Base-by-base conservation (phyloP, 2,888 invertebrate genomes). In the Cheilosia urbana region DNA sequence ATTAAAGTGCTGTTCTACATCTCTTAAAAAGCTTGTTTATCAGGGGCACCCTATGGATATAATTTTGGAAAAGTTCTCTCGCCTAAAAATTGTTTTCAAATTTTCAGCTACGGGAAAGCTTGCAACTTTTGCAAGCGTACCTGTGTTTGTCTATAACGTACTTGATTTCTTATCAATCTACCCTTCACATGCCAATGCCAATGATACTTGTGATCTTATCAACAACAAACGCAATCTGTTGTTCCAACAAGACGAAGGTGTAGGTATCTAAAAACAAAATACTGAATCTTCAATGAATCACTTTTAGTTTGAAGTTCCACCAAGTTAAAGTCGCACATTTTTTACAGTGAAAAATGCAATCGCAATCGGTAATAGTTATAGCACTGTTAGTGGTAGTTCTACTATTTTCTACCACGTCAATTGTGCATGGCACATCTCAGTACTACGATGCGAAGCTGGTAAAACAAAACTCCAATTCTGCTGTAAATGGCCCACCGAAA, bases 171-270 rank as follows among this genome's bases (percentile, higher is more conserved):
- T 47, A 47, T 47, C 47, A 47, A 9, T 9, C 1, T 19, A 13
- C n/a, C 7, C 4, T 47, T 2, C 47, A 47, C 2, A 6, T n/a
- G n/a, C n/a, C n/a, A 9, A 47, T 19, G 17, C 19, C 6, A 42
- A 17, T 2, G 17, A 47, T 47, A 47, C 47, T 47, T 47, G 47
- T 47, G 19, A 11, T 47, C 47, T 47, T 47, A 47, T 47, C 47
- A 47, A 47, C 9, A 47, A 19, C 9, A 17, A 17, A 47, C 11
- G 19, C 17, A n/a, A 9, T 47, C 19, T 47, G 9, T 37, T 17
- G 17, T 47, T 19, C 9, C 17, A 47, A 47, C 17, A 47, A 17
- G 47, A 9, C 47, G 7, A 9, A 47, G 3, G 45, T 45, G 45
- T 45, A 45, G 15, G 47, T 47, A 47, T 19, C 47, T 47, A 3